Conservation (phyloP, 2,888 invertebrate genomes). For the Hypomecis atomaria region DNA sequence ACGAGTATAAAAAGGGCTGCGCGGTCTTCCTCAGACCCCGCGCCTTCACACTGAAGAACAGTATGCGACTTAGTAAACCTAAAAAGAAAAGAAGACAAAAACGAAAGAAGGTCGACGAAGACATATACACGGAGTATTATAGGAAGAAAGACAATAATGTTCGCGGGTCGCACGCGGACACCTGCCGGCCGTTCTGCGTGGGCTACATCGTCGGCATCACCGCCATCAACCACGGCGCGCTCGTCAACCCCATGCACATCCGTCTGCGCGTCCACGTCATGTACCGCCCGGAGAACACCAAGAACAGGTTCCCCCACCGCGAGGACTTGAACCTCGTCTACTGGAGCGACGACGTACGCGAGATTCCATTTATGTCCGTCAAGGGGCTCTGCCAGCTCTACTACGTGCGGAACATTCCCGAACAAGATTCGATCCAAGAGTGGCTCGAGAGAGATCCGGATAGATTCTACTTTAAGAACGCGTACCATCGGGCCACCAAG, state of each 20-base stretch:
- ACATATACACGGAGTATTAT: constrained; percentile 91
- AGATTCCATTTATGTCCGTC: constrained; percentile 85
- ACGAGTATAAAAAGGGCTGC: constrained; percentile 86
- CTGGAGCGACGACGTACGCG: constrained; percentile 90
- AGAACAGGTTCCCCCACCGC: constrained; percentile 84
- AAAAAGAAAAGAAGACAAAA: constrained; percentile 27
- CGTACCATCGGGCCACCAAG: constrained; percentile 84
- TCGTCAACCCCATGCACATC: constrained; percentile 85
- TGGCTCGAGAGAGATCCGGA: constrained; percentile 88
- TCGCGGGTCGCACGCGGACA: constrained; percentile 89
- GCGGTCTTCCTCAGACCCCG: constrained; percentile 88
- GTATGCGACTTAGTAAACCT: constrained; percentile 34
- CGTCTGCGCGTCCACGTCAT: constrained; percentile 88
- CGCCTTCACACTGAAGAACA: constrained; percentile 84
- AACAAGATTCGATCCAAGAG: constrained; percentile 79
- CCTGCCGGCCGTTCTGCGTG: constrained; percentile 90
- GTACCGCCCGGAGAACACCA: constrained; percentile 91
- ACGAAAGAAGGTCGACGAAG: constrained; percentile 86
- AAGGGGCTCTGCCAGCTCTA: constrained; percentile 88
- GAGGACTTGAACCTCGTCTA: constrained; percentile 90
- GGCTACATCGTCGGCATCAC: constrained; percentile 88
- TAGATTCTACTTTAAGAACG: constrained; percentile 90
- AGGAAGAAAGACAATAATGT: constrained; percentile 88
- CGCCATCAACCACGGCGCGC: constrained; percentile 77
- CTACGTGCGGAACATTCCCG: constrained; percentile 85